These are phyloP conservation scores for Picus viridis DNA, from an alignment of 2,797 vertebrate genomes.

Conservation along the genomic window DNA sequence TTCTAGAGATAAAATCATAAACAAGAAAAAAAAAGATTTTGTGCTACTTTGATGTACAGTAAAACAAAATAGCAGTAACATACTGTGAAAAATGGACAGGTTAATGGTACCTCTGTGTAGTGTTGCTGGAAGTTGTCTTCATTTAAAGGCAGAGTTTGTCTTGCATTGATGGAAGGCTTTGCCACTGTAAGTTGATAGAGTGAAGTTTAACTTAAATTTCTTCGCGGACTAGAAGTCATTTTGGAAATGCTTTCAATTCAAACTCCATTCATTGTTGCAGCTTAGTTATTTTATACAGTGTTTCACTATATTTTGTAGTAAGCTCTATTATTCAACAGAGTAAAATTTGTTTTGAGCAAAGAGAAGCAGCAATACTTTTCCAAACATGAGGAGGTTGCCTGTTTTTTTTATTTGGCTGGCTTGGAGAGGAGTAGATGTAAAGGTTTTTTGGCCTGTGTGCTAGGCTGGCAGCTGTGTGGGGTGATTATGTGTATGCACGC, in stretches of 20 bases:
- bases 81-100: slow-evolving; percentile 62
- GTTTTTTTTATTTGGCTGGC: slow-evolving; percentile 25
- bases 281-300: slow-evolving; percentile 51
- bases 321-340: slow-evolving; percentile 43
- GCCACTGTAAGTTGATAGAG: slow-evolving; percentile 63
- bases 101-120: slow-evolving; percentile 61
- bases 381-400: slow-evolving; percentile 12
- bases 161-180: slow-evolving; percentile 62
- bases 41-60: slow-evolving; percentile 60
- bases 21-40: slow-evolving; percentile 51
- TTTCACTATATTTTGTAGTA: slow-evolving; percentile 52
- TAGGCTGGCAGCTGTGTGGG: slow-evolving; percentile 1
- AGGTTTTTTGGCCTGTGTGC: neutral
- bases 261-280: slow-evolving; percentile 52
- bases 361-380: neutral
- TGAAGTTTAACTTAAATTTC: slow-evolving; percentile 70
- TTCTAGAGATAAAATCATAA: slow-evolving; percentile 63
- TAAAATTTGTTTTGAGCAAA: slow-evolving; percentile 29
- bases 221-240: slow-evolving; percentile 57
- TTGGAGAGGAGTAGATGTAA: neutral
- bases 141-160: slow-evolving; percentile 69
- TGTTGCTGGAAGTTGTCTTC: slow-evolving; percentile 63
- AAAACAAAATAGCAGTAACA: slow-evolving; percentile 58
- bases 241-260: slow-evolving; percentile 58
- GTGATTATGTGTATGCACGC: neutral